Conservation (phyloP, 92 coral and sea anemone species). For the Porites divaricata region DNA sequence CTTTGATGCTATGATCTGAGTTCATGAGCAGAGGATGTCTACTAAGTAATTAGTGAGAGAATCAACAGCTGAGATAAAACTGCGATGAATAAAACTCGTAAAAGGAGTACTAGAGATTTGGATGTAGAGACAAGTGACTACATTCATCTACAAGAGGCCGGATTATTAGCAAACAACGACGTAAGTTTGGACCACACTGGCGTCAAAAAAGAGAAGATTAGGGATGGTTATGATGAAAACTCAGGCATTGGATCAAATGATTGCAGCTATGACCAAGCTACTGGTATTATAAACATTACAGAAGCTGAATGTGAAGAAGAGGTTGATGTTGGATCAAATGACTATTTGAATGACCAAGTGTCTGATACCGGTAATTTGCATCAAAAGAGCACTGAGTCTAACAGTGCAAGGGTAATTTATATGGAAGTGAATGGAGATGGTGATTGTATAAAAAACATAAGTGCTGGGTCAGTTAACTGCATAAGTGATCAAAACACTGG, state of each 20-base stretch:
- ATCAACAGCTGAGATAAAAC: slow-evolving; percentile 8
- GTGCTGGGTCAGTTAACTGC: neutral
- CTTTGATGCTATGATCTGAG: neutral
- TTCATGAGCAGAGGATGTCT: neutral
- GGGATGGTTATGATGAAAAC: neutral
- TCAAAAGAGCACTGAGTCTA: neutral
- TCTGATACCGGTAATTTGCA: neutral
- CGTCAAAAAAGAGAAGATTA: neutral
- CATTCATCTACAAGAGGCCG: neutral
- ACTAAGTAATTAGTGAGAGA: neutral
- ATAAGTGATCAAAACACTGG: neutral
- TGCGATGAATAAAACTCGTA: neutral
- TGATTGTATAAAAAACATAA: neutral
- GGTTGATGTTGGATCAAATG: neutral
- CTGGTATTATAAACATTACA: neutral
- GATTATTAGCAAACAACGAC: neutral
- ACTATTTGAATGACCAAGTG: neutral
- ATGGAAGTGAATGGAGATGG: neutral
- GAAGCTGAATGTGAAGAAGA: neutral
- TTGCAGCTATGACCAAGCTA: neutral
- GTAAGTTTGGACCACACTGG: neutral
- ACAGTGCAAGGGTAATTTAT: too few relatives aligned
- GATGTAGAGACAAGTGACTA: neutral
- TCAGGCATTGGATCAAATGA: neutral
- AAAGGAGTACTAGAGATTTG: neutral